phyloP scores from a whole-genome alignment of 2,113 vertebrate genomes.

The Lepidothrix coronata region DNA sequence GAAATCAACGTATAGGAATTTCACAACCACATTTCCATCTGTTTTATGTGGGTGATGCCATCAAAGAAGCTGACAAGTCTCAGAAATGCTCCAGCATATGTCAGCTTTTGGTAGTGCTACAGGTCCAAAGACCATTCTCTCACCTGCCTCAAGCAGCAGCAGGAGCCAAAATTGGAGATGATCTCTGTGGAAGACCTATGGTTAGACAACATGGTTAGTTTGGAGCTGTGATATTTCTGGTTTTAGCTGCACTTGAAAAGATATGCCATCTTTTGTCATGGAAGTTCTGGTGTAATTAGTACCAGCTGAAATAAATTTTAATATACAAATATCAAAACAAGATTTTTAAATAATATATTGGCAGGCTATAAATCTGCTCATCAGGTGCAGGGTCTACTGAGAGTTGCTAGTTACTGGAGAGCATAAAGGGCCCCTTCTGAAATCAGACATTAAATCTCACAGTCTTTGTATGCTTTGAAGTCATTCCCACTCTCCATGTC shows the following conservation, averaged over 20 bases:
- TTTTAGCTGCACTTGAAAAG: background rate
- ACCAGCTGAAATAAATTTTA: constrained; percentile 28
- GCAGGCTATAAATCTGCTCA: constrained; percentile 25
- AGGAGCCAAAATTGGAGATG: background rate
- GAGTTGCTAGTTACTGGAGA: background rate
- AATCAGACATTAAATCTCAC: background rate
- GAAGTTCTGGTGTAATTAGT: constrained; percentile 10
- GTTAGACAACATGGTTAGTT: background rate
- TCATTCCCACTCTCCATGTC: background rate
- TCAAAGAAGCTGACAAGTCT: constrained; percentile 47
- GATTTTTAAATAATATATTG: background rate
- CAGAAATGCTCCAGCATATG: constrained; percentile 42
- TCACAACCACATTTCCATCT: constrained; percentile 51
- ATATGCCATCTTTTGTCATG: background rate
- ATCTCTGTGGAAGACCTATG: background rate
- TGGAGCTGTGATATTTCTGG: background rate
- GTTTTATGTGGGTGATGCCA: constrained; percentile 55
- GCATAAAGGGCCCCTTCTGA: background rate
- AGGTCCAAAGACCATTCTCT: constrained; percentile 22
- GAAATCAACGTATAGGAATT: constrained; percentile 57
- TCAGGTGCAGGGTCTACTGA: background rate
- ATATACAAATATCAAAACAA: constrained; percentile 1
- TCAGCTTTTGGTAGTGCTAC: constrained; percentile 13
- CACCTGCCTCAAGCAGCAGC: constrained; percentile 1
- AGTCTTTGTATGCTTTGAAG: background rate